Percentiles rank a stretch among this genome's conserved stretches.
Evolutionary conservation across 2,113 vertebrate species (phyloP).

Genomic region (Leiothrix lutea): DNA sequence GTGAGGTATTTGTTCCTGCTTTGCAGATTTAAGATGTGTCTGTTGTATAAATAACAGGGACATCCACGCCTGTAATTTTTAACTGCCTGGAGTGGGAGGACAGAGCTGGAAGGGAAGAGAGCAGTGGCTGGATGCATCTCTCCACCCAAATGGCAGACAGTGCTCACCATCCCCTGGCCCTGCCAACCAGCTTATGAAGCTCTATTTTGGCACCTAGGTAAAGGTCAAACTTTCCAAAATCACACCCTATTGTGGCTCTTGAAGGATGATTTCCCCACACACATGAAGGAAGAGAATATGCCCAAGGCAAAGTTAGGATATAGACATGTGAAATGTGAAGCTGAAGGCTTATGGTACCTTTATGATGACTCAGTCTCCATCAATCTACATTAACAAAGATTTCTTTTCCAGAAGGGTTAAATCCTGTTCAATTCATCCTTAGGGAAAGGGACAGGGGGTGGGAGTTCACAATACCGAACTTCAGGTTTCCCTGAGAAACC

Average conservation of each 20-base stretch:
- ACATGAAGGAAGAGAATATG: not conserved
- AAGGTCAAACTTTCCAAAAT: not conserved
- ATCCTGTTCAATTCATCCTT: not conserved
- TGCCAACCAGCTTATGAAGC: not conserved
- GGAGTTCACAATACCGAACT: not conserved
- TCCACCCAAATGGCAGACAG: not conserved
- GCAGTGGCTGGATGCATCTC: rapidly evolving
- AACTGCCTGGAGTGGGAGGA: not conserved
- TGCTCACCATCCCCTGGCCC: not conserved
- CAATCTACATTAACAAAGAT: not conserved
- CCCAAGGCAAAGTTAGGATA: not conserved
- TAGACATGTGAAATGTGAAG: not conserved
- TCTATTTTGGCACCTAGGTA: not conserved
- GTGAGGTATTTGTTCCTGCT: not conserved
- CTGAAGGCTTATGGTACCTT: not conserved
- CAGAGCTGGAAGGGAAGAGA: not conserved
- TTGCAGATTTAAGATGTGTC: not conserved
- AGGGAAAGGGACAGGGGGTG: not conserved
- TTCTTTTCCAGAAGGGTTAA: not conserved
- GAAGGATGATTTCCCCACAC: not conserved
- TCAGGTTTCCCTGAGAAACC: not conserved
- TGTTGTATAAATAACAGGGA: not conserved
- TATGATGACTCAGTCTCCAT: not conserved
- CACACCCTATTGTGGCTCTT: rapidly evolving
- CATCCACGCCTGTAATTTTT: not conserved